Evolutionary conservation across 2,888 invertebrate species (phyloP), one percentile per base, ranked within the genome.

Genomic region (Hartigia nigra): DNA sequence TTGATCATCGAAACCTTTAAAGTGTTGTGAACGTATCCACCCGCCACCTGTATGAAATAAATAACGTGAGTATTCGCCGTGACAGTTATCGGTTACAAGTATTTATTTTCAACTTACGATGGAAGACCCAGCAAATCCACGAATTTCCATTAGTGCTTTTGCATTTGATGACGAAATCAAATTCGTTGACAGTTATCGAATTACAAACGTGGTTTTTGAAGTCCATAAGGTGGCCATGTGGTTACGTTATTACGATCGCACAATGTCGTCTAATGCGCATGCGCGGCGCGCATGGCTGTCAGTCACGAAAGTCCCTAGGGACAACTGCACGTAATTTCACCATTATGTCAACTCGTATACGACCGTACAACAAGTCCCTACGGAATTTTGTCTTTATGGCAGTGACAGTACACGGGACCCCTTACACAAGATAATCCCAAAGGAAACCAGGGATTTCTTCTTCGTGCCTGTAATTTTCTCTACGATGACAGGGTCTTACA

Each of bases 191-290:
- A 23, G 55, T 55, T 9, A 55, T 55, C 55, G 55, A 55, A 55
- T 75, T 32, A 35, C 70, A 69, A 69, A 79, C 74, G 69, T 76
- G 55, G 32, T 34, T 74, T 74, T 36, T 36, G 23, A 35, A 74
- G 72, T 82, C 82, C 84, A 86, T 85, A 85, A 82, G 86, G 85
- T 78, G 75, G 81, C 81, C 86, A 86, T 85, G 86, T 85, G 86
- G 83, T 77, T 76, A 81, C 74, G 82, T 86, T 81, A 85, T 84
- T 83, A 81, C 81, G 23, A 5, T 55, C 23, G 55, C 85, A 82
- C 81, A 77, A 78, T 81, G 81, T 81, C 82, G 80, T 80, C 83
- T 80, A 80, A 81, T 77, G 75, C 35, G 35, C 75, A 75, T 55
- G 55, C 55, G 55, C 55, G 55, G 55, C 23, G 55, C 2, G 9